Conservation (phyloP, 2,113 vertebrate genomes). For the Triplophysa dalaica region DNA sequence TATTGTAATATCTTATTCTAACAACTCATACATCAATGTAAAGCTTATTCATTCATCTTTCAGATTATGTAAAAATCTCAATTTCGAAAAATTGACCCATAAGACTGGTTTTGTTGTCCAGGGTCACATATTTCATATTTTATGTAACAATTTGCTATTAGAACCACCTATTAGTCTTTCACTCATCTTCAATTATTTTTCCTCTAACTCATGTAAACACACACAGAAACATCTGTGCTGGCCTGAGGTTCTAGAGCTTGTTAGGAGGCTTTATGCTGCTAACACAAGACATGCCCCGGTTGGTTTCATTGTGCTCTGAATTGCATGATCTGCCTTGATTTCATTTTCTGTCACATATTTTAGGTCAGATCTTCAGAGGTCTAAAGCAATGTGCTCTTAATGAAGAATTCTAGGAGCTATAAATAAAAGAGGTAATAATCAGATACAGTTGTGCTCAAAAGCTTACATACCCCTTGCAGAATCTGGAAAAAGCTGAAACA, state of each 20-base stretch:
- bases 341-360: not conserved
- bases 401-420: constrained; percentile 3
- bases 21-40: too few species aligned
- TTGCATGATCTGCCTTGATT: not conserved
- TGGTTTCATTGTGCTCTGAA: not conserved
- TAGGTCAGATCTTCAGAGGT: not conserved
- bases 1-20: too few species aligned
- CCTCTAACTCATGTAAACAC: not conserved
- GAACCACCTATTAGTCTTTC: not conserved
- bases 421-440: constrained; percentile 11
- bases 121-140: too few species aligned
- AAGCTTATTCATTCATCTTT: too few species aligned
- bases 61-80: too few species aligned
- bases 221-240: constrained; percentile 1
- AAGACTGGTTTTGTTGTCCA: too few species aligned
- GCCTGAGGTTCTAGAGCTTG: constrained; percentile 3
- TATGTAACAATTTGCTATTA: too few species aligned
- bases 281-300: not conserved
- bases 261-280: not conserved
- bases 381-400: not conserved
- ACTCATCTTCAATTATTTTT: not conserved
- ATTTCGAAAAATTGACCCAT: too few species aligned
- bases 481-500: too few species aligned
- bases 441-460: not conserved
- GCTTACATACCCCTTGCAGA: too few species aligned